Conservation (phyloP, 1,140 invertebrate genomes). For the Kradibia gibbosae region DNA sequence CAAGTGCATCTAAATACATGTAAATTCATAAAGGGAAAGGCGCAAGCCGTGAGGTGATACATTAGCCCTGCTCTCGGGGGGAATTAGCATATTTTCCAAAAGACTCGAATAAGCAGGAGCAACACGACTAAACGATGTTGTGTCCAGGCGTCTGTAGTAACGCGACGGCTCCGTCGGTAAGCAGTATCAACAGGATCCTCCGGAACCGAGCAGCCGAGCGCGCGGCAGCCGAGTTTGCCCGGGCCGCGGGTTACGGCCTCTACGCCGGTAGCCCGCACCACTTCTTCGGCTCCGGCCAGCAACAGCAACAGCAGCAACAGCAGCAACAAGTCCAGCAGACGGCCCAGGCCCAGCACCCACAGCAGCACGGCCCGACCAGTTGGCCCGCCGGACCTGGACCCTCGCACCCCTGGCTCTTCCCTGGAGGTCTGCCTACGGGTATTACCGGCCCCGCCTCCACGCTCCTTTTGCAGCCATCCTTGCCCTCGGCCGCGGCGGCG, state of each 20-base stretch:
- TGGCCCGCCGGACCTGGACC: conserved; percentile 65
- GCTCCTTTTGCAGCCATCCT: conserved; percentile 71
- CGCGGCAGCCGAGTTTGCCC: conserved; percentile 93
- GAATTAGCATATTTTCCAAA: neutral
- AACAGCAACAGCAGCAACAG: conserved; percentile 55
- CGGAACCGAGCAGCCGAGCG: conserved; percentile 92
- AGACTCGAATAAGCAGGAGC: too few species aligned
- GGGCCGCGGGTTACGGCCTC: conserved; percentile 90
- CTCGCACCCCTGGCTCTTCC: conserved; percentile 71
- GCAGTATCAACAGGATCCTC: conserved; percentile 93
- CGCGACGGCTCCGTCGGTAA: conserved; percentile 90
- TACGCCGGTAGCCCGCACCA: conserved; percentile 81
- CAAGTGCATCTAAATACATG: neutral
- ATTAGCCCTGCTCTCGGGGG: neutral
- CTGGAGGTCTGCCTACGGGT: conserved; percentile 61
- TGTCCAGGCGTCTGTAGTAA: conserved; percentile 89
- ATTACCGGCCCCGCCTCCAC: conserved; percentile 71
- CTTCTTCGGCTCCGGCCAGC: conserved; percentile 61
- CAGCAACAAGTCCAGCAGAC: conserved; percentile 40
- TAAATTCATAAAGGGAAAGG: neutral
- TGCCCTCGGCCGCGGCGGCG: conserved; percentile 69
- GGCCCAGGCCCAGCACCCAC: conserved; percentile 54
- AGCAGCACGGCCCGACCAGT: conserved; percentile 1
- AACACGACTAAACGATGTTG: neutral
- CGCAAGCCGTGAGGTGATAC: neutral